Evolutionary conservation across 2,797 vertebrate genomes (phyloP), one percentile per base, ranked within the genome.

Genomic region (Lutjanus campechanus): DNA sequence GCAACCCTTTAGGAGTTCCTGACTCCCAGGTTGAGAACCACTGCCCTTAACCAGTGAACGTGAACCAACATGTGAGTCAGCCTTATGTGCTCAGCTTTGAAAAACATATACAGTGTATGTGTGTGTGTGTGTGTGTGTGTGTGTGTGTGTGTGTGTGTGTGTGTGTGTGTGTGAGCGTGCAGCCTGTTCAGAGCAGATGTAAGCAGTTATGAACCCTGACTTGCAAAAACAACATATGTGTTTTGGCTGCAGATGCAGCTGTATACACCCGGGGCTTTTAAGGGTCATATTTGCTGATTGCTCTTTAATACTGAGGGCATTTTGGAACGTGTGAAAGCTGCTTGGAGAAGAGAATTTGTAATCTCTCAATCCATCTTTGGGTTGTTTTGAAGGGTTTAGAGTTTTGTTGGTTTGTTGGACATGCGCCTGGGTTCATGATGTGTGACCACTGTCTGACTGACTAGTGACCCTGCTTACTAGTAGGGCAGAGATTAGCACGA

Each of bases 211-310:
- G 67, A 16, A 72, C 47, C 12, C 29, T 25, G 56, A 70, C 17
- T 25, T 49, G 69, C 51, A 73, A 85, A 90, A 85, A 84, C 72
- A 82, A 74, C 88, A 88, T 70, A 76, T 83, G 85, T 84, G 76
- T 73, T 84, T 69, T 85, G 76, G 69, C 65, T 78, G 47, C 64
- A 71, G 71, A 44, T 76, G 69, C 76, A 71, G 80, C 72, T 86
- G 82, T 11, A 72, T 19, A 67, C 74, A 77, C 65, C 4, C 19
- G 0, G 41, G 68, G 82, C 56, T 69, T 59, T 81, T 66, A 20
- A 51, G 67, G 82, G 81, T 87, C 69, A 85, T 41, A 56, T 76
- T 79, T 82, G 64, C 64, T 70, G 74, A 79, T 85, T 58, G 71
- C 82, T 80, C 74, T 81, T 66, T 79, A 77, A 84, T 82, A 66